A percentile compares a stretch with the other conserved stretches of the same genome.
Evolutionary conservation across 1,140 invertebrate species (phyloP).

Genomic region (Trachymyrmex cornetzi): DNA sequence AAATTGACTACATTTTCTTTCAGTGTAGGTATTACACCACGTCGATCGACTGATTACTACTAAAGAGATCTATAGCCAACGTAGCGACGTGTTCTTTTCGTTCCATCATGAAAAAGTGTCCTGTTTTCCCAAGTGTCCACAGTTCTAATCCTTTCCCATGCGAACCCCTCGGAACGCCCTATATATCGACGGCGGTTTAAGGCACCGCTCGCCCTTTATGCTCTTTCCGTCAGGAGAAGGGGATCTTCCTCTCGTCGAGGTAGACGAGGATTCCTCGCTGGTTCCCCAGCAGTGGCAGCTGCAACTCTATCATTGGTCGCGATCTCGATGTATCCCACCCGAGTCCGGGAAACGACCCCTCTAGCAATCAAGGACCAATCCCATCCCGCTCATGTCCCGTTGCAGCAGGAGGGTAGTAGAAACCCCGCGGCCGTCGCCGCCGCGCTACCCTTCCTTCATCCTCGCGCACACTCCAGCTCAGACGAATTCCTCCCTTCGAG

Average conservation of each 20-base stretch:
- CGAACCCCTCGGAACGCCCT: constrained; percentile 41
- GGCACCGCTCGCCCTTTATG: constrained; percentile 32
- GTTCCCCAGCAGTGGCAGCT: constrained; percentile 80
- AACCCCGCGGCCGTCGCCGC: constrained; percentile 9
- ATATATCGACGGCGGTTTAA: constrained; percentile 47
- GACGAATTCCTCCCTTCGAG: constrained; percentile 57
- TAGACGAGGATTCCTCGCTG: constrained; percentile 49
- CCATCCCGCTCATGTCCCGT: constrained; percentile 67
- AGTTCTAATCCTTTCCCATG: constrained; percentile 72
- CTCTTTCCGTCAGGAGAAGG: background rate
- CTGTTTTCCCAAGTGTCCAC: background rate
- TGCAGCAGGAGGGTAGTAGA: constrained; percentile 51
- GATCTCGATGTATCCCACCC: constrained; percentile 82
- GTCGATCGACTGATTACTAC: background rate
- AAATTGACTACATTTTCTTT: no score
- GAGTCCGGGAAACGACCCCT: constrained; percentile 82
- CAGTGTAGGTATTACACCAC: background rate
- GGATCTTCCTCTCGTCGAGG: constrained; percentile 41
- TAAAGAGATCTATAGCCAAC: background rate
- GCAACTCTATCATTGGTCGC: constrained; percentile 85
- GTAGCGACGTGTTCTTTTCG: background rate
- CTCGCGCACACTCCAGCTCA: constrained; percentile 55
- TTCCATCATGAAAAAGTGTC: background rate
- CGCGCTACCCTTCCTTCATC: constrained; percentile 46
- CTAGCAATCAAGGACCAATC: constrained; percentile 84